phyloP scores from a whole-genome alignment of 2,113 vertebrate genomes.

The Jaculus jaculus region DNA sequence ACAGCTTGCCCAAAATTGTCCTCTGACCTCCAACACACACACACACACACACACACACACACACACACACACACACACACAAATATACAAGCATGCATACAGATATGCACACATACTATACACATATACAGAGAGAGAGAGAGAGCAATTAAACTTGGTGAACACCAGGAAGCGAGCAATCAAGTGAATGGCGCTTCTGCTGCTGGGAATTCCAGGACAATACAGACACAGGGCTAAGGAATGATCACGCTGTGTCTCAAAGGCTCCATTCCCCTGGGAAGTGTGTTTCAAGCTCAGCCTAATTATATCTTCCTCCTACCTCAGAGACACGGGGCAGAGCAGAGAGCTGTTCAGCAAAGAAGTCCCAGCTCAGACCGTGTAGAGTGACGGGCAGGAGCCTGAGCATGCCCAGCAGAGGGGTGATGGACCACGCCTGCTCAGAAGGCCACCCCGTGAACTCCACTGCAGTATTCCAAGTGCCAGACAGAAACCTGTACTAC shows the following conservation, averaged over 20 bases:
- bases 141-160: not conserved
- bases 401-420: fast-evolving
- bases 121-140: no score
- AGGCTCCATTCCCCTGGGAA: not conserved
- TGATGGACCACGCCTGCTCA: fast-evolving
- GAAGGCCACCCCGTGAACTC: not conserved
- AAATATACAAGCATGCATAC: no score
- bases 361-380: no score
- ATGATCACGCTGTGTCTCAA: no score
- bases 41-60: no score
- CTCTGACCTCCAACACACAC: no score
- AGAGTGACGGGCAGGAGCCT: no score
- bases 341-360: not conserved
- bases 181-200: fast-evolving
- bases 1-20: no score
- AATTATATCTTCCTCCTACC: not conserved
- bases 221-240: not conserved
- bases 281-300: not conserved
- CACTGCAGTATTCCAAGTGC: no score
- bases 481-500: not conserved
- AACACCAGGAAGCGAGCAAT: not conserved
- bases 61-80: no score
- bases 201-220: not conserved
- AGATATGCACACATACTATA: no score
- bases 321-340: not conserved